Evolutionary conservation across 2,113 vertebrate genomes (phyloP).

Genomic region (Spermophilus dauricus): DNA sequence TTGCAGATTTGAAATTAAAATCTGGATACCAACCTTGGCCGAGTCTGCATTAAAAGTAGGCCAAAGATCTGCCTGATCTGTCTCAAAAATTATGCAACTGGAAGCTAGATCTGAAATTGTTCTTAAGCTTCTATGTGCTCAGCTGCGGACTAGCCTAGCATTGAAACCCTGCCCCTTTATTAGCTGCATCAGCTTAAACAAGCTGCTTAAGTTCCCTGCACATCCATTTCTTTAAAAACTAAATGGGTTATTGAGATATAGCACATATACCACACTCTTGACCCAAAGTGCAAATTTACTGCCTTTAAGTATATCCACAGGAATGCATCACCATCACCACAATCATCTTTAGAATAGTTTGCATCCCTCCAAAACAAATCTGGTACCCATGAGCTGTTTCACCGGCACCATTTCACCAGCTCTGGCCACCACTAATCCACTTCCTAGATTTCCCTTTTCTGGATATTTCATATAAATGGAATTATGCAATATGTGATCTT

Average conservation of each 20-base stretch:
- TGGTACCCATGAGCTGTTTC: not conserved
- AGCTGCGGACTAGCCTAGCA: not conserved
- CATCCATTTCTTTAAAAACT: not conserved
- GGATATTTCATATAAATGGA: not conserved
- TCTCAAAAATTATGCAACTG: not conserved
- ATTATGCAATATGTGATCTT: not conserved
- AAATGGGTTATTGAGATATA: not conserved
- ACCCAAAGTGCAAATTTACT: too few relatives aligned
- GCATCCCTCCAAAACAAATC: not conserved
- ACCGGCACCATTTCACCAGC: not conserved
- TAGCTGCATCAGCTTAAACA: not conserved
- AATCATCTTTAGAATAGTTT: not conserved
- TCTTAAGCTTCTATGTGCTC: not conserved
- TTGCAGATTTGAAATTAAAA: slow-evolving; percentile 28
- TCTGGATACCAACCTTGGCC: not conserved
- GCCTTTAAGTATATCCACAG: not conserved
- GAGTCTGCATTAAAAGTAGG: not conserved
- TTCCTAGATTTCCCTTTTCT: not conserved
- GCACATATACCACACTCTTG: not conserved
- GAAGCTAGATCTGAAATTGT: not conserved
- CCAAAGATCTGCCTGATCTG: not conserved
- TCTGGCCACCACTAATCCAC: not conserved
- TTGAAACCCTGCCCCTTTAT: too few relatives aligned
- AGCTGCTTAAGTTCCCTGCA: not conserved
- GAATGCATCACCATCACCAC: not conserved